These are phyloP conservation scores for Drosophila pruinosa DNA, from an alignment of 1,140 invertebrate genomes.

Conservation along the genomic window DNA sequence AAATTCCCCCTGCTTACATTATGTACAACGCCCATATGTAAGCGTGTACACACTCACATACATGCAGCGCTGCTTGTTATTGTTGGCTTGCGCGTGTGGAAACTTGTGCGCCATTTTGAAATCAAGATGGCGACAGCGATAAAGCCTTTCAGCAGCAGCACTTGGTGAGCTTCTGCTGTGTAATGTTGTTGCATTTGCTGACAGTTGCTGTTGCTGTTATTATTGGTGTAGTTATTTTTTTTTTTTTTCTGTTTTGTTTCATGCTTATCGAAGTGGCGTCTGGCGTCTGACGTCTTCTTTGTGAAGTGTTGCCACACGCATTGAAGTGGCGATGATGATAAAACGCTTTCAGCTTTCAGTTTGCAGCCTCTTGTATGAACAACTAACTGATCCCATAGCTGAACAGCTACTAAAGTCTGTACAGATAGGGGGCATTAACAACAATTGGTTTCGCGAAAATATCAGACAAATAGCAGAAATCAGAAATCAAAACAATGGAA, in stretches of 20 bases:
- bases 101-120: constrained; percentile 52
- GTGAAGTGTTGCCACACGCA: constrained; percentile 2
- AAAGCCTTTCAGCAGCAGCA: constrained; percentile 29
- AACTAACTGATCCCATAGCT: constrained; percentile 42
- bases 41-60: constrained; percentile 7
- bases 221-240: constrained; percentile 10
- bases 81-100: constrained; percentile 26
- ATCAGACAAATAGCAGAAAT: constrained; percentile 6
- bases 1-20: constrained; percentile 19
- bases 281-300: background rate
- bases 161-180: background rate
- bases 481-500: constrained; percentile 43
- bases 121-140: constrained; percentile 55
- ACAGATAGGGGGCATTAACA: constrained; percentile 15
- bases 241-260: constrained; percentile 23
- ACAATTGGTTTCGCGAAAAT: constrained; percentile 29
- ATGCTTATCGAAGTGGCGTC: constrained; percentile 12
- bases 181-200: constrained; percentile 7
- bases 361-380: constrained; percentile 10
- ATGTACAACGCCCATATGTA: constrained; percentile 17
- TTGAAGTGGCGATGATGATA: constrained; percentile 17
- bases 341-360: background rate
- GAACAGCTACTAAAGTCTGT: constrained; percentile 28
- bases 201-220: background rate
- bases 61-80: constrained; percentile 3